Evolutionary conservation across 2,113 vertebrate genomes (phyloP).

Genomic region (Cyprinus carpio): DNA sequence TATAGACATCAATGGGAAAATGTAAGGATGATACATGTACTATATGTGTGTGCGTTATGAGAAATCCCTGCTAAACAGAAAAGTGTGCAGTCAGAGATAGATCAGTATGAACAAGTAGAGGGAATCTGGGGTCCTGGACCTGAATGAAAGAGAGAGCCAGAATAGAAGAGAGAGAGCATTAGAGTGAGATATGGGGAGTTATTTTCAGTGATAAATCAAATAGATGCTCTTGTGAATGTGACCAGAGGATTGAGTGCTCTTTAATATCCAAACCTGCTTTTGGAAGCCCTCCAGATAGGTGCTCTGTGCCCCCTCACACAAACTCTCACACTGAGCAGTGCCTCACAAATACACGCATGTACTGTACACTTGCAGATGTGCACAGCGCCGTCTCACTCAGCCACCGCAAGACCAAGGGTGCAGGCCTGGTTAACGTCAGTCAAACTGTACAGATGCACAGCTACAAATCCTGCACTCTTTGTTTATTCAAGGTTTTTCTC

Average conservation of each 20-base stretch:
- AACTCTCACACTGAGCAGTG: not conserved
- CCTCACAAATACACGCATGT: not conserved
- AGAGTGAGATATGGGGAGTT: constrained; percentile 19
- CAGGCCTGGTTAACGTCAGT: not conserved
- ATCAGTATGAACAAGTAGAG: not conserved
- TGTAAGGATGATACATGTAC: not conserved
- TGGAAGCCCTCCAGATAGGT: constrained; percentile 28
- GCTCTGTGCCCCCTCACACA: constrained; percentile 20
- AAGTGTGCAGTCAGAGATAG: constrained; percentile 16
- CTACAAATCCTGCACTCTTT: not conserved
- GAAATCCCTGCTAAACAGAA: constrained; percentile 6
- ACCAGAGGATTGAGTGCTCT: constrained; percentile 47
- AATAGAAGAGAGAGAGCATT: not conserved
- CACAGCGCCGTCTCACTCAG: not conserved
- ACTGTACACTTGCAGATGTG: not conserved
- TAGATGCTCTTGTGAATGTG: constrained; percentile 51
- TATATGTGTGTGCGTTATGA: too few relatives aligned
- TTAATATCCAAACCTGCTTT: constrained; percentile 42
- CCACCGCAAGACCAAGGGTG: not conserved
- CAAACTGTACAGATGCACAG: not conserved
- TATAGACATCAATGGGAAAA: not conserved
- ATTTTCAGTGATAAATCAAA: constrained; percentile 49
- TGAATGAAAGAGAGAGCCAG: constrained; percentile 12
- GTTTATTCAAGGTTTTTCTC: not conserved
- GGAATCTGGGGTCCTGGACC: not conserved